Evolutionary conservation across 2,888 invertebrate species (phyloP), one percentile per base, ranked within the genome.

Genomic region (Pogonocherus hispidulus): DNA sequence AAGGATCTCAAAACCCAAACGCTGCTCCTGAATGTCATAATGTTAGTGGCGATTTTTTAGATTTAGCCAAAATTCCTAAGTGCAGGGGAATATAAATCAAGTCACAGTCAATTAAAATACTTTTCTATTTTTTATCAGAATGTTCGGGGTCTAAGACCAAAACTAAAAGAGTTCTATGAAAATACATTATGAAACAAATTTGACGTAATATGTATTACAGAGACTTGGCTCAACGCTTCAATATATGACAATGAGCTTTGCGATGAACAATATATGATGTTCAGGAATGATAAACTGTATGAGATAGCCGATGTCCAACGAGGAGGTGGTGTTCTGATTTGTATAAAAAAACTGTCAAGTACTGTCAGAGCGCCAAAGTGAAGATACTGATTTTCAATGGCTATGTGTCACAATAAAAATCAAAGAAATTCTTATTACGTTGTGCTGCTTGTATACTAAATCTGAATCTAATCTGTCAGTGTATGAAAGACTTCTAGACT

Each of bases 231-330:
- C 18, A 47, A 47, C 11, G 47, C 3, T 6, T 47, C 18, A 19
- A 41, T 41, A 41, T 41, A 41, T 41, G 44, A 41, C 44, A 41
- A n/a, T 4, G n/a, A 41, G 16, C n/a, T 41, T n/a, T 41, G 44
- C 9, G 44, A 41, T 16, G 44, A 9, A 2, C 2, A 16, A 18
- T 47, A 18, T 9, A 2, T 47, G 19, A 9, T 47, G 19, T 19
- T 8, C 18, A 47, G 47, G 16, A 47, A 19, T 47, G 47, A 47
- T 9, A 16, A 19, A 19, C 5, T 16, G 4, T 47, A 47, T 47
- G 18, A 47, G 19, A 3, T 5, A 9, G 19, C 47, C 6, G 47
- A 18, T 47, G 47, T 47, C 3, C 19, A 16, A 16, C 16, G 47
- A 47, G 47, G 47, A 47, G n/a, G n/a, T n/a, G 16, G 47, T 47